Base-by-base conservation (phyloP, 2,888 invertebrate genomes). In the Drosophila anomelani region DNA sequence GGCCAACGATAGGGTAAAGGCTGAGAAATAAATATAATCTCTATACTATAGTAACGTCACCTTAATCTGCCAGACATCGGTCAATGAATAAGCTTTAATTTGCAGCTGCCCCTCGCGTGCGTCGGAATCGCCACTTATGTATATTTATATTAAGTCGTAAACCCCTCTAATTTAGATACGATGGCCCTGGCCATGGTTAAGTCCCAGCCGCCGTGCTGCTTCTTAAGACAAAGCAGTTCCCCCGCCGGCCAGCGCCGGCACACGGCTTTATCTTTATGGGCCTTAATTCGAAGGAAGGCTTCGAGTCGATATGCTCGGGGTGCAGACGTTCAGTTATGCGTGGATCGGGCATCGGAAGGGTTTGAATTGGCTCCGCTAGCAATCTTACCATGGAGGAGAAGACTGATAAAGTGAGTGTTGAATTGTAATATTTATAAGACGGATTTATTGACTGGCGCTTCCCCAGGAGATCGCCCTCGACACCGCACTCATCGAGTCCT, bases 11-110 rank as follows among this genome's bases (percentile, higher is more conserved):
- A 55, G 36, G 46, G n/a, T 15, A 46, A 53, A 34, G 61, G 43
- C 56, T 61, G 36, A 20, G 55, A 64, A 43, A 68, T 56, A 68
- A 47, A 56, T 41, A 57, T 56, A 66, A 68, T 68, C 64, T 36
- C 55, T 55, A 29, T 55, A 68, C 46, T 39, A 41, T 39, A 39
- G 47, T 41, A 68, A 20, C 67, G 67, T 68, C 64, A 64, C 56
- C 41, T 56, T 56, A 64, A 68, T 68, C 64, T 56, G 36, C 47
- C 67, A 66, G 64, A 66, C 64, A 61, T 64, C 64, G 61, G 20
- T 61, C 34, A 66, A 53, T 61, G 64, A 66, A 66, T 66, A 61
- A 66, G 64, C 61, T 66, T 66, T 53, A 66, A 66, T 68, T 68
- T 54, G 46, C 64, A 64, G 67, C 47, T 49, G 67, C 67, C 47